A percentile compares a stretch with the other conserved stretches of the same genome.
Evolutionary conservation across 2,888 invertebrate species (phyloP).

Genomic region (Seira musarum): DNA sequence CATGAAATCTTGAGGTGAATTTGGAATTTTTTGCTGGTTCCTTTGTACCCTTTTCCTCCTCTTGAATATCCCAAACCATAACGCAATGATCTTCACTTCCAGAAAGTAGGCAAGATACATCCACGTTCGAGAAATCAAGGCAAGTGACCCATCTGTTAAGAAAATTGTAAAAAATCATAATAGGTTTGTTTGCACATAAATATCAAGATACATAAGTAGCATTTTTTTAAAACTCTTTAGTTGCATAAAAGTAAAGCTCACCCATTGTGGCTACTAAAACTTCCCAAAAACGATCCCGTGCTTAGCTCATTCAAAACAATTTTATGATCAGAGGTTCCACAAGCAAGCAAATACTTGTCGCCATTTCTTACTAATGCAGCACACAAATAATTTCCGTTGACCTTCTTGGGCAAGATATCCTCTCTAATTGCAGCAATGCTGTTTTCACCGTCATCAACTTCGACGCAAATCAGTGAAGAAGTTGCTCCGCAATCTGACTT

Average conservation of each 20-base stretch:
- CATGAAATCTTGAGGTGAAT: conserved; percentile 58
- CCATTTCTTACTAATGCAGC: conserved; percentile 56
- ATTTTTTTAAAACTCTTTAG: conserved; percentile 1
- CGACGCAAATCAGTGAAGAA: conserved; percentile 15
- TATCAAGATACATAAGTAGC: background rate
- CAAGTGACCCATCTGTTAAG: conserved; percentile 61
- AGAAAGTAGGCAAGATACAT: conserved; percentile 61
- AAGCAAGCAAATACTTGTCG: conserved; percentile 61
- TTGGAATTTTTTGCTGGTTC: conserved; percentile 55
- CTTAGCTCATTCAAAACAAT: conserved; percentile 62
- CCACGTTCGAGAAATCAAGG: conserved; percentile 65
- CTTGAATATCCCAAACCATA: conserved; percentile 68
- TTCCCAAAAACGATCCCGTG: conserved; percentile 49
- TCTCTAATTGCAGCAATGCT: conserved; percentile 55
- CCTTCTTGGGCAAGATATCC: conserved; percentile 51
- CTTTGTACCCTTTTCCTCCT: conserved; percentile 61
- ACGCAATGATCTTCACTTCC: conserved; percentile 68
- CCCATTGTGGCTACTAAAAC: conserved; percentile 68
- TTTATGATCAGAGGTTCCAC: conserved; percentile 66
- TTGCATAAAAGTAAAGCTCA: too few species aligned
- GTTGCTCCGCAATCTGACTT: conserved; percentile 52
- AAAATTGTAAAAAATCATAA: conserved; percentile 25
- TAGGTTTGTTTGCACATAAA: background rate
- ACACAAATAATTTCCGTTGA: conserved; percentile 61
- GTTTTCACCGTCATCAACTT: conserved; percentile 57